Evolutionary conservation across 2,797 vertebrate species (phyloP), one percentile per base, ranked within the genome.

Genomic region (Babyrousa celebensis): DNA sequence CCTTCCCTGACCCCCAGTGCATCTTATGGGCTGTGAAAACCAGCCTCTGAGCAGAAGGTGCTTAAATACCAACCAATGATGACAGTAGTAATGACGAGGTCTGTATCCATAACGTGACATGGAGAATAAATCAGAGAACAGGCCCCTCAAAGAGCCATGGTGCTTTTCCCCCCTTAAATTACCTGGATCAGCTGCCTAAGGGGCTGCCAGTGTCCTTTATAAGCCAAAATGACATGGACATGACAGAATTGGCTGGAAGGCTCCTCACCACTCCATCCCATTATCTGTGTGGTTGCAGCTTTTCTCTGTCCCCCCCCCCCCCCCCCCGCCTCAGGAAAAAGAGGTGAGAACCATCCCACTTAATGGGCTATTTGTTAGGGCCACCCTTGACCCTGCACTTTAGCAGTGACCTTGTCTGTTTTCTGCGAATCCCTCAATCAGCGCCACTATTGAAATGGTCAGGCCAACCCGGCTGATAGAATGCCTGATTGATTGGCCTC

Each of bases 401-500:
- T 5, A 67, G 67, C 36, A 17, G 36, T 68, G 95, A 52, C 58
- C 94, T 77, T 84, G 63, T 71, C n/a, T 1, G 1, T 74, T 1
- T 23, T 60, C 67, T 14, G 43, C 25, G 79, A 82, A 82, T n/a
- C 21, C n/a, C 20, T 88, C 7, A 18, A 5, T 91, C 94, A 54
- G 80, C 23, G 29, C 62, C 40, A 27, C 3, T 68, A 10, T 29
- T 83, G 80, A 89, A 79, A 93, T 58, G n/a, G 87, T 84, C 75
- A 56, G 27, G 77, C 17, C 2, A 79, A 32, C n/a, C 16, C 4
- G 1, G 43, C n/a, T 78, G 91, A 62, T 62, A 89, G 2, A 83
- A 71, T 25, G 62, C 23, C 21, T n/a, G 78, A 71, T 54, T 67
- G 89, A 89, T 52, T 70, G 95, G 78, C 87, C 72, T 80, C 2